Percentiles rank a stretch among this genome's conserved stretches.
Conservation (phyloP, 2,888 invertebrate species). For the Alsophila aescularia region DNA sequence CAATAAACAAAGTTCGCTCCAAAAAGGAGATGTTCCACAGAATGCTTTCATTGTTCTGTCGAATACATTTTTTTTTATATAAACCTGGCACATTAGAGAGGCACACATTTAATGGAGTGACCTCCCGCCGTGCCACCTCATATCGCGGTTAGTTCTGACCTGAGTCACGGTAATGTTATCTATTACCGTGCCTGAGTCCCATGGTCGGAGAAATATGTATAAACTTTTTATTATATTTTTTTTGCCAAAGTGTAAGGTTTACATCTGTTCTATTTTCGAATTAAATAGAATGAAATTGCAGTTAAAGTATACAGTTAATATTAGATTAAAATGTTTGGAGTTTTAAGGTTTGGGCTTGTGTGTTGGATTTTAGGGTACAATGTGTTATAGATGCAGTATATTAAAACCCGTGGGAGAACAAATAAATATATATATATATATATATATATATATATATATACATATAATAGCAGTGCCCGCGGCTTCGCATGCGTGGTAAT, state of each 20-base stretch:
- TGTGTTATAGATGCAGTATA: no score
- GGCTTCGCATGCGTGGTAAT: no score
- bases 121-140: constrained; percentile 40
- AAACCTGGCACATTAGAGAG: constrained; percentile 47
- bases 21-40: constrained; percentile 41
- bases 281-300: constrained; percentile 33
- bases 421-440: no score
- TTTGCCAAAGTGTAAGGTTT: constrained; percentile 10
- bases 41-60: constrained; percentile 55
- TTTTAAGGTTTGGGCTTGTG: constrained; percentile 9
- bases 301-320: constrained; percentile 32
- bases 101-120: constrained; percentile 41
- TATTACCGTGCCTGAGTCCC: no score
- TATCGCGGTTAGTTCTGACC: constrained; percentile 20
- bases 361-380: neutral
- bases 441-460: no score
- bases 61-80: constrained; percentile 48
- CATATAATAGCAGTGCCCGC: no score
- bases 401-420: no score
- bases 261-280: constrained; percentile 35
- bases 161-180: no score
- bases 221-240: constrained; percentile 9
- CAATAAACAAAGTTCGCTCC: constrained; percentile 31
- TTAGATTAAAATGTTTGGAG: constrained; percentile 33
- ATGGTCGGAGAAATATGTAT: constrained; percentile 16